phyloP scores from a whole-genome alignment of 2,797 vertebrate species.

The Taeniopygia guttata region DNA sequence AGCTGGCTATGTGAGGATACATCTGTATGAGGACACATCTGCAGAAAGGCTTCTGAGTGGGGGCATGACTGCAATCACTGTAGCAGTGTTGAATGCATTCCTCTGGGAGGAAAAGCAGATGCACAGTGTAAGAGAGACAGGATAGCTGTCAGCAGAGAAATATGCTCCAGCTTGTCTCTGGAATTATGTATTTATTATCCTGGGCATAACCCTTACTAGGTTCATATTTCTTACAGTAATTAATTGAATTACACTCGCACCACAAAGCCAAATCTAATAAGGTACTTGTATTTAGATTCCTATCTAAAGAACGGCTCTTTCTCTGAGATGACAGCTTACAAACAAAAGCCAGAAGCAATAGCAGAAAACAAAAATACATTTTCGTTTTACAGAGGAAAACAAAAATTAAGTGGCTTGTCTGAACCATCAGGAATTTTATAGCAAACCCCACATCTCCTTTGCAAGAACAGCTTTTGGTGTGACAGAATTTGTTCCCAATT shows the following conservation, averaged over 20 bases:
- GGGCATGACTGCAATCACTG: not conserved
- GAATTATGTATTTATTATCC: not conserved
- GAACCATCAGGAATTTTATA: not conserved
- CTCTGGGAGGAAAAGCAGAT: slow-evolving; percentile 32
- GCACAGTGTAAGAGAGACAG: not conserved
- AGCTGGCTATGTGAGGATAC: too few relatives aligned
- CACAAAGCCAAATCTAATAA: slow-evolving; percentile 24
- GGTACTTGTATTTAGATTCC: slow-evolving; percentile 3
- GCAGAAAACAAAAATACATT: not conserved
- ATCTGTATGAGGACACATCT: not conserved
- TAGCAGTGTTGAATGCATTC: not conserved
- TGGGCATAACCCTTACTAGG: not conserved
- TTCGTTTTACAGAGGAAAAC: not conserved
- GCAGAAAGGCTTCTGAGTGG: not conserved
- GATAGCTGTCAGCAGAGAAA: not conserved
- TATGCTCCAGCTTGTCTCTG: not conserved
- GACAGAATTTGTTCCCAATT: not conserved
- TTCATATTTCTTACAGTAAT: slow-evolving; percentile 39
- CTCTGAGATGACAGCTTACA: not conserved
- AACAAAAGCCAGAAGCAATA: not conserved
- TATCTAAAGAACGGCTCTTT: not conserved
- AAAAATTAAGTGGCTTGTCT: not conserved
- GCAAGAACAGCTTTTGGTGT: not conserved
- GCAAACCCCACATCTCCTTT: not conserved
- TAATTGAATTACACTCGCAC: slow-evolving; percentile 39